Evolutionary conservation across 2,797 vertebrate species (phyloP).

Genomic region (Champsocephalus gunnari): DNA sequence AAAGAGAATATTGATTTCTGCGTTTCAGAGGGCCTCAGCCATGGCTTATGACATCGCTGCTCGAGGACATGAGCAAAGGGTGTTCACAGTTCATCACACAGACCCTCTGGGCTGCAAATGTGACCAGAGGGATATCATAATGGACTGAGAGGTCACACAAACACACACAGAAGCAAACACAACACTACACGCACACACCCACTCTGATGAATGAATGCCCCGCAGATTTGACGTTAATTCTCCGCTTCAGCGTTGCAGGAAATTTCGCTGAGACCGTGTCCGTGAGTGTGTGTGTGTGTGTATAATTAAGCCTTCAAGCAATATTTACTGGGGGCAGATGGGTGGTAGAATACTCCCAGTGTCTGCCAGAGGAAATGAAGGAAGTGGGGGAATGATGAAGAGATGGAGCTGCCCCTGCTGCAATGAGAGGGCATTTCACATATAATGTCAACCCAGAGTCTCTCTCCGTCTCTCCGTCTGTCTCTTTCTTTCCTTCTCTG

Average conservation of each 20-base stretch:
- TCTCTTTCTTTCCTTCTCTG: slow-evolving; percentile 61
- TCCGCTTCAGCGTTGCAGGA: slow-evolving; percentile 77
- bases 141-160: slow-evolving; percentile 76
- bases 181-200: slow-evolving; percentile 48
- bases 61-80: slow-evolving; percentile 53
- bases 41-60: slow-evolving; percentile 30
- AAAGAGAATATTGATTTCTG: slow-evolving; percentile 48
- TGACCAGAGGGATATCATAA: slow-evolving; percentile 72
- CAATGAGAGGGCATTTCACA: slow-evolving; percentile 68
- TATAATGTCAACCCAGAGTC: slow-evolving; percentile 68
- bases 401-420: slow-evolving; percentile 61
- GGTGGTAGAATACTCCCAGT: slow-evolving; percentile 84
- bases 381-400: slow-evolving; percentile 81
- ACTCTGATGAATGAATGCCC: slow-evolving; percentile 77
- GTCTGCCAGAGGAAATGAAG: slow-evolving; percentile 82
- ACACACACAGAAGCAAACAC: slow-evolving; percentile 71
- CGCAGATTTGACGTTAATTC: slow-evolving; percentile 82
- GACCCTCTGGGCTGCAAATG: slow-evolving; percentile 68
- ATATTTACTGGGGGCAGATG: slow-evolving; percentile 86
- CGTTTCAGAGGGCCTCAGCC: background rate
- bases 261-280: slow-evolving; percentile 78
- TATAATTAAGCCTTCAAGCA: slow-evolving; percentile 86
- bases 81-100: slow-evolving; percentile 72
- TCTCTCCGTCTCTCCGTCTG: slow-evolving; percentile 37
- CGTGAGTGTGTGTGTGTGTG: slow-evolving; percentile 54